These are phyloP conservation scores for Sparus aurata DNA, from an alignment of 2,797 vertebrate genomes.

Conservation along the genomic window DNA sequence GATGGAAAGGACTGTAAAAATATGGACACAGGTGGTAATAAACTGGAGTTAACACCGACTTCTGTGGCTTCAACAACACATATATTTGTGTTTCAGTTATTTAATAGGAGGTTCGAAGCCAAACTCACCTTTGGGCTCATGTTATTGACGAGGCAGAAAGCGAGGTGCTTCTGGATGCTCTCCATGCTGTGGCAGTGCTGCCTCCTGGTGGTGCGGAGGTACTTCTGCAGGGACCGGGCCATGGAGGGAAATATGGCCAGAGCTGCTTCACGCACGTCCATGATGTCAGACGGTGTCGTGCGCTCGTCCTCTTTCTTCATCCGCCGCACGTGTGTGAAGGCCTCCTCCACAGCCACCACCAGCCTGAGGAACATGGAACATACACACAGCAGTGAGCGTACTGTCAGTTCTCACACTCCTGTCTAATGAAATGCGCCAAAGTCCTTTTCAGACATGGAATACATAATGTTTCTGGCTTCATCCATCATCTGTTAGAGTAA, in stretches of 20 bases:
- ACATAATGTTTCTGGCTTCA: slow-evolving; percentile 12
- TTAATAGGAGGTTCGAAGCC: neutral
- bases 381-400: neutral
- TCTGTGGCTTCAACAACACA: neutral
- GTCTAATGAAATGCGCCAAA: neutral
- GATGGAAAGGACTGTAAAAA: neutral
- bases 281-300: slow-evolving; percentile 92
- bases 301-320: slow-evolving; percentile 93
- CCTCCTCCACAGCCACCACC: slow-evolving; percentile 96
- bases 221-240: slow-evolving; percentile 96
- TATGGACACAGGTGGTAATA: neutral
- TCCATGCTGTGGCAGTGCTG: slow-evolving; percentile 99
- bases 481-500: neutral
- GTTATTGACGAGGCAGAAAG: slow-evolving; percentile 95
- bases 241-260: slow-evolving; percentile 98
- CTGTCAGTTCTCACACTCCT: neutral
- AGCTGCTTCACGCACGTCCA: slow-evolving; percentile 96
- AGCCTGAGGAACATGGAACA: slow-evolving; percentile 82
- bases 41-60: neutral
- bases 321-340: slow-evolving; percentile 95
- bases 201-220: slow-evolving; percentile 96
- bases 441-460: neutral
- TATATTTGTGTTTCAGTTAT: neutral
- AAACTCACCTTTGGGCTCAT: slow-evolving; percentile 96
- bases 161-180: slow-evolving; percentile 96